phyloP scores from a whole-genome alignment of 2,888 invertebrate genomes.

The Drosophila neonasuta region DNA sequence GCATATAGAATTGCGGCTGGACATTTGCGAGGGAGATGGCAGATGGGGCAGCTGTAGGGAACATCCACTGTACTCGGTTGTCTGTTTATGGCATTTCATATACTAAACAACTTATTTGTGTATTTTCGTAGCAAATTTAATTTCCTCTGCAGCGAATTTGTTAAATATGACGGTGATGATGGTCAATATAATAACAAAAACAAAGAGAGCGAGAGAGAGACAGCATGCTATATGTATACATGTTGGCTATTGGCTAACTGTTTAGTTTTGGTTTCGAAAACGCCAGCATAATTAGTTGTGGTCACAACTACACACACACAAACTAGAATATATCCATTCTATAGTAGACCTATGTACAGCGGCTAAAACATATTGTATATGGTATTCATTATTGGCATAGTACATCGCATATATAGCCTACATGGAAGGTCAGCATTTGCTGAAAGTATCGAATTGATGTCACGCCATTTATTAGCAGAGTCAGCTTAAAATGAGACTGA shows the following conservation, averaged over 20 bases:
- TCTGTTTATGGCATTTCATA: conserved; percentile 49
- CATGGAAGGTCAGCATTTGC: conserved; percentile 11
- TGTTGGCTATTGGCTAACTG: conserved; percentile 45
- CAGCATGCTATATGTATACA: conserved; percentile 10
- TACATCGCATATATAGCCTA: neutral
- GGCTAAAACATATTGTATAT: neutral
- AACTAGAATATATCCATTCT: conserved; percentile 2
- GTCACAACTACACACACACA: neutral
- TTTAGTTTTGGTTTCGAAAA: conserved; percentile 20
- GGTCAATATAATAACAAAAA: conserved; percentile 45
- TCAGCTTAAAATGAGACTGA: conserved; percentile 13
- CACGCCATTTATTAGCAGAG: conserved; percentile 13
- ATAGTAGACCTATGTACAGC: conserved; percentile 4
- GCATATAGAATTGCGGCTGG: neutral
- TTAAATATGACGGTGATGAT: conserved; percentile 54
- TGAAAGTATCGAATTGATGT: conserved; percentile 7
- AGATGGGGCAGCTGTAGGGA: neutral
- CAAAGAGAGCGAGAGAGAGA: conserved; percentile 21
- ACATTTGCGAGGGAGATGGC: conserved; percentile 2
- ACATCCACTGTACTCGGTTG: conserved; percentile 4
- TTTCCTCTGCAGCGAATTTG: conserved; percentile 69
- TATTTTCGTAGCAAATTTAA: conserved; percentile 74
- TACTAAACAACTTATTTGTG: conserved; percentile 68
- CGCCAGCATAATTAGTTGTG: conserved; percentile 46
- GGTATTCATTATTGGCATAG: conserved; percentile 2